phyloP scores from a whole-genome alignment of 2,797 vertebrate species.

The Chelonia mydas region DNA sequence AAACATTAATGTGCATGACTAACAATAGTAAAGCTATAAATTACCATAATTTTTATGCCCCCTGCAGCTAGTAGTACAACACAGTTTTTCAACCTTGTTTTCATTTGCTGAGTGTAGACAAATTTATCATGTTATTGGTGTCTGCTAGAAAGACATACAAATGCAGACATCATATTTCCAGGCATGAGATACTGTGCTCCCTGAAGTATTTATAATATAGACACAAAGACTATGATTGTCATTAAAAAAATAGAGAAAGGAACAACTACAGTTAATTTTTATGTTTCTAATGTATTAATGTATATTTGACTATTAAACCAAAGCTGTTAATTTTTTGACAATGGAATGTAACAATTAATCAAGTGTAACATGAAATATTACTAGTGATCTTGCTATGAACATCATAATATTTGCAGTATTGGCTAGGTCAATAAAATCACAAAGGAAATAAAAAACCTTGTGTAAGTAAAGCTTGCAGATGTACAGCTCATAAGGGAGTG shows the following conservation, averaged over 20 bases:
- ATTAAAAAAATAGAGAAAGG: neutral
- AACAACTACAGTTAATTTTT: neutral
- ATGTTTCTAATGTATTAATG: neutral
- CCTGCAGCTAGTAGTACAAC: constrained; percentile 75
- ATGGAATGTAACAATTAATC: neutral
- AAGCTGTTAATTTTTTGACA: neutral
- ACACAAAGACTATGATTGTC: neutral
- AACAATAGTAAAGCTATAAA: constrained; percentile 78
- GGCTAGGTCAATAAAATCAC: neutral
- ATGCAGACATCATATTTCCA: constrained; percentile 67
- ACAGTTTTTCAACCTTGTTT: constrained; percentile 78
- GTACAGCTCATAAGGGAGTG: neutral
- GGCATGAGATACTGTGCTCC: constrained; percentile 29
- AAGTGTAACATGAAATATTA: fast-evolving
- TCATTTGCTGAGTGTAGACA: constrained; percentile 75
- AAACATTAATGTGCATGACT: constrained; percentile 66
- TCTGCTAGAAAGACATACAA: constrained; percentile 74
- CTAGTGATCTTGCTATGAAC: neutral
- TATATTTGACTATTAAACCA: neutral
- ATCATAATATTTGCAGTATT: neutral
- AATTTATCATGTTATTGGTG: constrained; percentile 75
- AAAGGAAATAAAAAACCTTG: neutral
- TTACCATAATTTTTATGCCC: constrained; percentile 80
- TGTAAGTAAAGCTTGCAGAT: neutral
- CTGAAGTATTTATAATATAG: neutral